Percentiles rank a stretch among this genome's conserved stretches.
phyloP scores from a whole-genome alignment of 2,888 invertebrate species.

The Tetranychus piercei region DNA sequence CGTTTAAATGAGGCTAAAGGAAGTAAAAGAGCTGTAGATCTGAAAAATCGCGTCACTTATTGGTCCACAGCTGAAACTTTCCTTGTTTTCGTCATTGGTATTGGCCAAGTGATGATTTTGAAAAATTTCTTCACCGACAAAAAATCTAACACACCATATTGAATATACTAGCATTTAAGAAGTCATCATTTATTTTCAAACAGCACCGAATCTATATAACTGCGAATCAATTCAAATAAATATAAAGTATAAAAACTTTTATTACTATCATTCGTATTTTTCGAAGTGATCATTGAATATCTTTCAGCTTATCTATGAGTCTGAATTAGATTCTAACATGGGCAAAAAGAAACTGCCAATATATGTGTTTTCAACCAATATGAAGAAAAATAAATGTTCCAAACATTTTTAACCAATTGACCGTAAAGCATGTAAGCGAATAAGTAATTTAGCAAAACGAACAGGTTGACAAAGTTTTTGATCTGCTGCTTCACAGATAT shows the following conservation, averaged over 20 bases:
- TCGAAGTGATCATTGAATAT: no score
- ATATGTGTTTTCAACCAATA: constrained; percentile 65
- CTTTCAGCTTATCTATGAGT: no score
- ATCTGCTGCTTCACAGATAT: constrained; percentile 60
- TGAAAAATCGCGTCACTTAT: constrained; percentile 77
- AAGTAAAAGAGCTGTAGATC: constrained; percentile 81
- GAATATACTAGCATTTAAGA: no score
- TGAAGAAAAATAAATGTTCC: constrained; percentile 79
- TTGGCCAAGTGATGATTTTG: constrained; percentile 73
- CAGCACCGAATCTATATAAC: no score
- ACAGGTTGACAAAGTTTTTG: constrained; percentile 86
- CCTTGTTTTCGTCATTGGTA: constrained; percentile 61
- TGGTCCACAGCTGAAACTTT: constrained; percentile 81
- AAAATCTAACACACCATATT: constrained; percentile 30
- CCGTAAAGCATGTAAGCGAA: constrained; percentile 68
- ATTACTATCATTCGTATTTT: no score
- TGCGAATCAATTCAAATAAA: no score
- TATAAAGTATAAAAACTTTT: no score
- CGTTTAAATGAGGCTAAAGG: constrained; percentile 81
- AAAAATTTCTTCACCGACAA: constrained; percentile 76
- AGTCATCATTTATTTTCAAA: no score
- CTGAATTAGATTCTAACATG: constrained; percentile 43
- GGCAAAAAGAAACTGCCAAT: constrained; percentile 67
- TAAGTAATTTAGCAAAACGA: constrained; percentile 77
- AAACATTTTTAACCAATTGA: constrained; percentile 82